Evolutionary conservation across 2,888 invertebrate genomes (phyloP), one percentile per base, ranked within the genome.

Genomic region (Coenonympha arcania): DNA sequence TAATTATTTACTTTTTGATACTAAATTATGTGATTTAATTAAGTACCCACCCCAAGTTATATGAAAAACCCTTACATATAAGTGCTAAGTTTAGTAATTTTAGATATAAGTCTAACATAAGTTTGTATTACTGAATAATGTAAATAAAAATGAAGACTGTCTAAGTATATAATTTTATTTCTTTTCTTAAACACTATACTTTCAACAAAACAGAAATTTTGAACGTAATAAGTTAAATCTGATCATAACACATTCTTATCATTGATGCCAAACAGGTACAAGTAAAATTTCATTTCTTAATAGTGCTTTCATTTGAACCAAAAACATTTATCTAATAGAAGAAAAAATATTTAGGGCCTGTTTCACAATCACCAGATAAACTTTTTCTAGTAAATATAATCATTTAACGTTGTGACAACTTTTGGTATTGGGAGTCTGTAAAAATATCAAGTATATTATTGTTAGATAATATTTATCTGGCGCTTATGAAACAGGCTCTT

Each of bases 71-170:
- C 4, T 28, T 37, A 22, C 50, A 65, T 64, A 66, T 62, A 59
- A 66, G 61, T 74, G 24, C 69, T 74, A 73, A 68, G 60, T 56
- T 9, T 39, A 37, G 52, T 58, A 57, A 53, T 39, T 65, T 63
- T 64, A 63, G 61, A 57, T 67, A 41, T 66, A 71, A 67, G 62
- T 62, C n/a, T 68, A 60, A 52, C 60, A 24, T 75, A 76, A 74
- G 73, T 58, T 62, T 60, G 43, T 64, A 44, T 36, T 61, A 61
- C 66, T 64, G 9, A 57, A 69, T 61, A 64, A 68, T 82, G 83
- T 83, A 83, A 83, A 83, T 83, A 83, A 83, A 39, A 81, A 73
- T 63, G 61, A 73, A 74, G 69, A 76, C 68, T 74, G 69, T 76
- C 73, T 69, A 61, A 56, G 54, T 63, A 66, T 72, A 64, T 75